Percentiles rank a stretch among this genome's conserved stretches.
phyloP scores from a whole-genome alignment of 1,140 invertebrate species.

The Pteromalus puparum region DNA sequence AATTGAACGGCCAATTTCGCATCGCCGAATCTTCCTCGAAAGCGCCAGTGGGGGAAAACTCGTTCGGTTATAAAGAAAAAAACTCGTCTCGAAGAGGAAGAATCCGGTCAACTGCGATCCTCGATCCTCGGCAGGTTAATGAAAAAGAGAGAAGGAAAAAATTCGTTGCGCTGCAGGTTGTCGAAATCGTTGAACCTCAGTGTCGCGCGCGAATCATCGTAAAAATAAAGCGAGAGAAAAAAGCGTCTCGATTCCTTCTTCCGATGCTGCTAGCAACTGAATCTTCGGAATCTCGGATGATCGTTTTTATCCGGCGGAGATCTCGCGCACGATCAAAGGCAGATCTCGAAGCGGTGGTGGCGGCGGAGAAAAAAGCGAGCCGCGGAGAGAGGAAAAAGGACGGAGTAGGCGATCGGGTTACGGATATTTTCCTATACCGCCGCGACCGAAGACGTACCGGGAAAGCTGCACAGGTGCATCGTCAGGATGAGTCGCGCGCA shows the following conservation, averaged over 20 bases:
- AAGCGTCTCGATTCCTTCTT: not conserved
- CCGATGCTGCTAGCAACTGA: not conserved
- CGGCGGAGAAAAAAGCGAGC: not conserved
- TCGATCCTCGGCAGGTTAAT: too few species aligned
- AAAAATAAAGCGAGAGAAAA: not conserved
- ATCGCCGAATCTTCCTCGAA: too few species aligned
- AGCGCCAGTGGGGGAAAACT: too few species aligned
- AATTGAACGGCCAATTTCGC: too few species aligned
- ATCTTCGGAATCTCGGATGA: conserved; percentile 42
- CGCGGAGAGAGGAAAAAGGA: not conserved
- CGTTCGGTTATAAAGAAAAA: not conserved
- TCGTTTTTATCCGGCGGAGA: conserved; percentile 37
- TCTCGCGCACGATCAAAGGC: conserved; percentile 24
- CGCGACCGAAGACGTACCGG: not conserved
- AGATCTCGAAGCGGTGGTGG: not conserved
- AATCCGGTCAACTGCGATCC: not conserved
- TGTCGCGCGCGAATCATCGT: not conserved
- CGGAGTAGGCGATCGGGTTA: not conserved
- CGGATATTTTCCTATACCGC: not conserved
- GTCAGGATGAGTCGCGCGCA: not conserved
- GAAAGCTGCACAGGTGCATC: conserved; percentile 17
- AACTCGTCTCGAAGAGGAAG: too few species aligned
- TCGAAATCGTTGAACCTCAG: not conserved
- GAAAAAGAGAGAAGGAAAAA: not conserved
- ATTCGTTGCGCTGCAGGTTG: not conserved